phyloP scores from a whole-genome alignment of 2,797 vertebrate genomes.

The Semotilus atromaculatus region DNA sequence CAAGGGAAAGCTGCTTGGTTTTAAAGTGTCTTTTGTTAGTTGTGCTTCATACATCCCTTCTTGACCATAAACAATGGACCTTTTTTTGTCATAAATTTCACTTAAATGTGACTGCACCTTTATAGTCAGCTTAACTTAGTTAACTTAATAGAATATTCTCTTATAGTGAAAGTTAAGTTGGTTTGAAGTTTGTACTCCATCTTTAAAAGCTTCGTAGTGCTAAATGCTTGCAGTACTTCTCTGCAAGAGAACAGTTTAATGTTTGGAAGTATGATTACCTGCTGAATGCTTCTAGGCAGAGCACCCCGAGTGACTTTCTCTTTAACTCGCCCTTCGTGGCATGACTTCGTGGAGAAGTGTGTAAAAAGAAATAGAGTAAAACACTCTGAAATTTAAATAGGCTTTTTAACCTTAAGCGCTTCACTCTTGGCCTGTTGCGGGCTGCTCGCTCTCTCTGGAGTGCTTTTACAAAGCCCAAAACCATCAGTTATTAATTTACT shows the following conservation, averaged over 20 bases:
- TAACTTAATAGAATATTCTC: background rate
- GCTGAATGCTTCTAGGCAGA: slow-evolving; percentile 36
- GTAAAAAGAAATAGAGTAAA: slow-evolving; percentile 54
- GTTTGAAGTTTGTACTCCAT: background rate
- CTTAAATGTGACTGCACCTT: background rate
- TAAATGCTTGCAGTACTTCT: background rate
- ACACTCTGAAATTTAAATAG: slow-evolving; percentile 81
- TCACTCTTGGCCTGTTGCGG: slow-evolving; percentile 73
- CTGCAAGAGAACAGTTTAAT: background rate
- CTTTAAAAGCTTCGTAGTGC: background rate
- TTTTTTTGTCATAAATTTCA: background rate
- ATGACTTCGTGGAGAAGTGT: slow-evolving; percentile 36
- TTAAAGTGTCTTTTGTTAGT: background rate
- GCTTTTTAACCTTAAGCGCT: slow-evolving; percentile 81
- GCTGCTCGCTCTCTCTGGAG: slow-evolving; percentile 75
- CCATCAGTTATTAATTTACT: slow-evolving; percentile 77
- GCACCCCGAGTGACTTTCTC: slow-evolving; percentile 8
- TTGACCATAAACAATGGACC: background rate
- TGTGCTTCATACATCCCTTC: background rate
- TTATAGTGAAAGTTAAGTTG: background rate
- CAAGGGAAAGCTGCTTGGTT: background rate
- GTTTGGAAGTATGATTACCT: slow-evolving; percentile 13
- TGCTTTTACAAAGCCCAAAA: slow-evolving; percentile 76
- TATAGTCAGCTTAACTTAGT: background rate
- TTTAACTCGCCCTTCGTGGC: slow-evolving; percentile 27